phyloP scores from a whole-genome alignment of 1,140 invertebrate species.

The Heliconius eleuchia region DNA sequence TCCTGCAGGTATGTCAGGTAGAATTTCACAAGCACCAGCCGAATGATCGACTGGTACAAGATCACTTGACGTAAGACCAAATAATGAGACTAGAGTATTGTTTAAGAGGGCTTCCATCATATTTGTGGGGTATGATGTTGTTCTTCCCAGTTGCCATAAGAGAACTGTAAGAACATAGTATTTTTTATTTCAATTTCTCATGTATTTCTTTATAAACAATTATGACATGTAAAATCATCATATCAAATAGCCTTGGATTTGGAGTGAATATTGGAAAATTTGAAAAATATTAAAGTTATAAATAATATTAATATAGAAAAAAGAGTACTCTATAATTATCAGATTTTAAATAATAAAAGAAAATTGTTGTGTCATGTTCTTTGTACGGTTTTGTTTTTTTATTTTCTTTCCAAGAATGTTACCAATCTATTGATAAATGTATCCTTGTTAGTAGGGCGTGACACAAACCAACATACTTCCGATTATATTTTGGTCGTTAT shows the following conservation, averaged over 20 bases:
- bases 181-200: not conserved
- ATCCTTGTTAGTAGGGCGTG: no score
- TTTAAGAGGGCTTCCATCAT: conserved; percentile 52
- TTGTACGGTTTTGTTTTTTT: not conserved
- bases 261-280: no score
- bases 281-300: no score
- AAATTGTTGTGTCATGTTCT: not conserved
- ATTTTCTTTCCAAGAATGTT: not conserved
- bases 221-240: no score
- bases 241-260: no score
- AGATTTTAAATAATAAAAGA: no score
- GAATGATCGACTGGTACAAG: conserved; percentile 49
- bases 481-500: not conserved
- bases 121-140: conserved; percentile 31
- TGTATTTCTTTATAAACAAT: not conserved
- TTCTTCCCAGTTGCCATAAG: conserved; percentile 57
- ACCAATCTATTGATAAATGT: not conserved
- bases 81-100: conserved; percentile 34
- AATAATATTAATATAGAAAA: no score
- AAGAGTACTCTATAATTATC: no score
- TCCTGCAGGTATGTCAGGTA: conserved; percentile 52
- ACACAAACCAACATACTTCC: no score
- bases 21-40: conserved; percentile 46
- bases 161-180: conserved; percentile 49
- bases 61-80: conserved; percentile 42